These are phyloP conservation scores for Pseudocheirus occidentalis DNA, from an alignment of 2,797 vertebrate genomes.

Conservation along the genomic window DNA sequence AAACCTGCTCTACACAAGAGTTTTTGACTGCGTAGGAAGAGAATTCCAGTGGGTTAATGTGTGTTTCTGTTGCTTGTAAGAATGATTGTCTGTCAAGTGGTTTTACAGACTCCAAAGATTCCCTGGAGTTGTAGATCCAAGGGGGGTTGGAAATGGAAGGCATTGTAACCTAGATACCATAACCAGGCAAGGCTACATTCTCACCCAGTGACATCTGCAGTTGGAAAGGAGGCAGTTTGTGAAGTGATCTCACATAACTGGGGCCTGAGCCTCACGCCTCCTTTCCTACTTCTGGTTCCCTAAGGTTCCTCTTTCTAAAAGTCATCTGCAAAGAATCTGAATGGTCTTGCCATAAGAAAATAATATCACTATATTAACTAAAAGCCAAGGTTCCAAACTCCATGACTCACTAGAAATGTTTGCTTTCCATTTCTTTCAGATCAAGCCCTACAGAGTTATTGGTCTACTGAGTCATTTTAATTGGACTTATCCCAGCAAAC, in stretches of 20 bases:
- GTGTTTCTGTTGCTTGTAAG: slow-evolving; percentile 52
- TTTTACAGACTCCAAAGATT: slow-evolving; percentile 59
- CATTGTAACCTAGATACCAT: slow-evolving; percentile 73
- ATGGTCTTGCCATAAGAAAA: neutral
- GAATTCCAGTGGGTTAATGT: slow-evolving; percentile 45
- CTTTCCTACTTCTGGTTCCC: slow-evolving; percentile 7
- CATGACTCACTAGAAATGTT: slow-evolving; percentile 35
- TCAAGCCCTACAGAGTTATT: neutral
- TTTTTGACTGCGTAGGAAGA: slow-evolving; percentile 57
- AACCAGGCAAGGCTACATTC: slow-evolving; percentile 72
- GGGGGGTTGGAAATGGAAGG: slow-evolving; percentile 40
- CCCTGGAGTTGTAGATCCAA: slow-evolving; percentile 14
- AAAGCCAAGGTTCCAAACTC: slow-evolving; percentile 43
- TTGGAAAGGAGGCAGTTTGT: slow-evolving; percentile 46
- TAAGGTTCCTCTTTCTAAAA: slow-evolving; percentile 45
- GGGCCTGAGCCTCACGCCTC: slow-evolving; percentile 63
- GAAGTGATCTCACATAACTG: slow-evolving; percentile 68
- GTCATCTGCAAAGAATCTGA: slow-evolving; percentile 1
- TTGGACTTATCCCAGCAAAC: slow-evolving; percentile 11
- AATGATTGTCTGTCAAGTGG: slow-evolving; percentile 57
- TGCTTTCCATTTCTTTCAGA: slow-evolving; percentile 33
- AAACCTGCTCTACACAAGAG: slow-evolving; percentile 62
- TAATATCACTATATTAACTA: slow-evolving; percentile 14
- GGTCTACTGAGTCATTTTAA: neutral
- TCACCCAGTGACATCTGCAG: slow-evolving; percentile 73